These are phyloP conservation scores for Sciaenops ocellatus DNA, from an alignment of 2,797 vertebrate genomes.

Conservation along the genomic window DNA sequence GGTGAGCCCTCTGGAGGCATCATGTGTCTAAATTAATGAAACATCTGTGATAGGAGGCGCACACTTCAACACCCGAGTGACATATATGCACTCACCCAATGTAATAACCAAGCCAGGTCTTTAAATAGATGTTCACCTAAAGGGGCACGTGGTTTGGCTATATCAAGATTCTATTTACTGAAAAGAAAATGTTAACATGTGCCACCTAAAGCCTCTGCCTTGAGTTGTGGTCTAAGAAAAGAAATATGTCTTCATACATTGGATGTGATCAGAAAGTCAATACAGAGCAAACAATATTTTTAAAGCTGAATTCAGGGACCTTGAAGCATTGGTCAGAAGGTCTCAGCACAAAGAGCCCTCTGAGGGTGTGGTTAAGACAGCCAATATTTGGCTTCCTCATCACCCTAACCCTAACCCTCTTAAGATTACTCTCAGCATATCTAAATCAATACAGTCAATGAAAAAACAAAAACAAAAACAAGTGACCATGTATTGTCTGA, in stretches of 20 bases:
- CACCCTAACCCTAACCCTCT: not conserved
- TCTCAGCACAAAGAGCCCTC: conserved; percentile 38
- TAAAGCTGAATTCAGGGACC: conserved; percentile 15
- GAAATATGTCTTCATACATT: conserved; percentile 14
- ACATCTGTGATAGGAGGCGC: conserved; percentile 35
- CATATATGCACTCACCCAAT: not conserved
- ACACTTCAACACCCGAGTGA: not conserved
- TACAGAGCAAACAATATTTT: conserved; percentile 29
- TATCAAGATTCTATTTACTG: not conserved
- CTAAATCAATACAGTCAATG: conserved; percentile 37
- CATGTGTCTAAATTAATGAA: conserved; percentile 40
- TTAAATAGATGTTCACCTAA: not conserved
- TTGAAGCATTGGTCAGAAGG: conserved; percentile 29
- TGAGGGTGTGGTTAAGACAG: conserved; percentile 34
- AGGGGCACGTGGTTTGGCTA: not conserved
- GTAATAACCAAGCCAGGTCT: conserved; percentile 6
- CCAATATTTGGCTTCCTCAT: conserved; percentile 47
- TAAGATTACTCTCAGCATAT: conserved; percentile 26
- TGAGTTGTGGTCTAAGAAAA: conserved; percentile 1
- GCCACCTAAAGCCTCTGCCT: not conserved
- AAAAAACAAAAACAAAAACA: conserved; percentile 1
- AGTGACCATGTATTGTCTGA: conserved; percentile 15
- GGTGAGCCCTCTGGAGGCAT: not conserved
- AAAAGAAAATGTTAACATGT: not conserved
- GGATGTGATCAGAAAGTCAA: conserved; percentile 32